Percentiles rank a stretch among this genome's conserved stretches.
These are phyloP conservation scores for Bubo scandiacus DNA, from an alignment of 2,113 vertebrate species.

Conservation along the genomic window DNA sequence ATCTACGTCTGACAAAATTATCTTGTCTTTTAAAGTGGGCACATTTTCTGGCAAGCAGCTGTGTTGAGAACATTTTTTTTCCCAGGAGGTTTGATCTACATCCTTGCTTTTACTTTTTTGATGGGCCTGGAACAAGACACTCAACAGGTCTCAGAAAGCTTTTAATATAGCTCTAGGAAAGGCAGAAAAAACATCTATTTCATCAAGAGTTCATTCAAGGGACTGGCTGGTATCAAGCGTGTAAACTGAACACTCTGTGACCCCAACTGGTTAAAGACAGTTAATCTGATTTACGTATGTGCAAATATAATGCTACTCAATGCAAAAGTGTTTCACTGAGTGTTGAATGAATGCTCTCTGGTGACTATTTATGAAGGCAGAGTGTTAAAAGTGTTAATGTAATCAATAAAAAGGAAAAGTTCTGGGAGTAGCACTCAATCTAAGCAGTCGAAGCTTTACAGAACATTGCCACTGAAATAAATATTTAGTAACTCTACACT, in stretches of 20 bases:
- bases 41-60: not conserved
- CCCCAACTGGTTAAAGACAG: not conserved
- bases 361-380: not conserved
- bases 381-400: slow-evolving; percentile 55
- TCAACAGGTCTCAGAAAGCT: not conserved
- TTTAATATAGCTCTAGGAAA: not conserved
- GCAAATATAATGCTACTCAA: not conserved
- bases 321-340: not conserved
- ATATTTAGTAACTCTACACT: slow-evolving; percentile 59
- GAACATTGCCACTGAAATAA: slow-evolving; percentile 57
- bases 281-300: not conserved
- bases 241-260: not conserved
- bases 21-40: not conserved
- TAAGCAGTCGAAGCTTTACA: slow-evolving; percentile 39
- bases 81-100: rapidly evolving
- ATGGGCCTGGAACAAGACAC: not conserved
- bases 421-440: slow-evolving; percentile 29
- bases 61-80: not conserved
- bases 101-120: not conserved
- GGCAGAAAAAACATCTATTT: not conserved
- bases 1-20: not conserved
- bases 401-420: slow-evolving; percentile 51
- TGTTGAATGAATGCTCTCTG: slow-evolving; percentile 20
- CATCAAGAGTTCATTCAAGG: not conserved
- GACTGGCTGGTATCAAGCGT: not conserved